Evolutionary conservation across 2,888 invertebrate genomes (phyloP).

Genomic region (Stenichneumon culpator): DNA sequence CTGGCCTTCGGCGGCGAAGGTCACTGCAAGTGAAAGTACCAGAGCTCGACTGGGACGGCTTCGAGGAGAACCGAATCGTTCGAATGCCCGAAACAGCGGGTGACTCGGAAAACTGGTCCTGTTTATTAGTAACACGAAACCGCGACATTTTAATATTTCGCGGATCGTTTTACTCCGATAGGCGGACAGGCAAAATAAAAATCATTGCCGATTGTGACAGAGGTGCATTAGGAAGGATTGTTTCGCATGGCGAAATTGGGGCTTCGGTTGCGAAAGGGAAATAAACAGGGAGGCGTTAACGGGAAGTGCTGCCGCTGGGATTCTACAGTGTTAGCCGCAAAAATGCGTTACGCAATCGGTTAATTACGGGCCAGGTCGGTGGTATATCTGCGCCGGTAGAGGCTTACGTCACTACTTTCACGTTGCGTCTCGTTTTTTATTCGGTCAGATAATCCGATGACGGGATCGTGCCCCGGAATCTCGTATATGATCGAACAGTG

Average conservation of each 20-base stretch:
- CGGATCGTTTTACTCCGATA: constrained; percentile 22
- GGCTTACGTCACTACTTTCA: constrained; percentile 73
- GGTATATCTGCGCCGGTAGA: constrained; percentile 40
- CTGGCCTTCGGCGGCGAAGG: constrained; percentile 70
- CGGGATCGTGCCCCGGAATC: constrained; percentile 46
- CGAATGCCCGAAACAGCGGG: constrained; percentile 30
- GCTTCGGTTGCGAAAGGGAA: constrained; percentile 25
- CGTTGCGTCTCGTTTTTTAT: constrained; percentile 63
- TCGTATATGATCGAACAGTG: constrained; percentile 30
- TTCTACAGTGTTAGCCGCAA: constrained; percentile 35
- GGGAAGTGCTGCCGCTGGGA: constrained; percentile 23
- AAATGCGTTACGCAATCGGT: constrained; percentile 71
- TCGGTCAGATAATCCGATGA: constrained; percentile 44
- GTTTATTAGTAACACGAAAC: background rate
- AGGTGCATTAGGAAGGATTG: constrained; percentile 28
- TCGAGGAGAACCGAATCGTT: constrained; percentile 31
- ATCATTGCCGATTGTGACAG: background rate
- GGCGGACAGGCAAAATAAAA: background rate
- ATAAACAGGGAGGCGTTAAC: constrained; percentile 32
- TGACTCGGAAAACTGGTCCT: constrained; percentile 3
- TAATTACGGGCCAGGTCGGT: constrained; percentile 70
- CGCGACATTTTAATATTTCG: constrained; percentile 8
- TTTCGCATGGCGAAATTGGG: constrained; percentile 9
- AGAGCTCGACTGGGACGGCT: constrained; percentile 5
- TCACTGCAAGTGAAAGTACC: constrained; percentile 71